These are phyloP conservation scores for Odobenus rosmarus DNA, from an alignment of 2,113 vertebrate species.

Conservation along the genomic window DNA sequence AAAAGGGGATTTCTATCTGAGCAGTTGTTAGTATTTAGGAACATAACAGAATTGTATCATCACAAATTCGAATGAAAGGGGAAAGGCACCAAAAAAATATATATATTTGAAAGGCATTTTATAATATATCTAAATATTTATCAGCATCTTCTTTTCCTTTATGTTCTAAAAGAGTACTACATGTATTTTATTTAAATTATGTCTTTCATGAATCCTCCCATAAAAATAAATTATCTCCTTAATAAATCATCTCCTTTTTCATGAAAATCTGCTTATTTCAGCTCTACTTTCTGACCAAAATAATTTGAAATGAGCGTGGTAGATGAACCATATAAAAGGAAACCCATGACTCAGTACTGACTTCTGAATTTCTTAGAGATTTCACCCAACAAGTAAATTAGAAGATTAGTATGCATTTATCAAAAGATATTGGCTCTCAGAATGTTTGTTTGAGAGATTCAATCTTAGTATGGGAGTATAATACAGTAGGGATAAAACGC, in stretches of 20 bases:
- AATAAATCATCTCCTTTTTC: background rate
- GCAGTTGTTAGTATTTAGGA: background rate
- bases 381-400: conserved; percentile 1
- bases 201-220: background rate
- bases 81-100: background rate
- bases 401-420: background rate
- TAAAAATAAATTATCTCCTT: background rate
- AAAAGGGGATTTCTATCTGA: background rate
- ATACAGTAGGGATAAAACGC: background rate
- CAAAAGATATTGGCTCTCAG: background rate
- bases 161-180: background rate
- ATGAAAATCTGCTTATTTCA: background rate
- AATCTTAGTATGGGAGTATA: background rate
- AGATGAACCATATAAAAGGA: background rate
- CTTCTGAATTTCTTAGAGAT: background rate
- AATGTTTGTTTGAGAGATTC: background rate
- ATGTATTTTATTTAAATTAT: background rate
- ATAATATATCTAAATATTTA: background rate
- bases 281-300: background rate
- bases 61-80: background rate
- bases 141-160: background rate
- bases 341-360: background rate
- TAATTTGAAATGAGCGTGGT: background rate
- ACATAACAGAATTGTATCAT: background rate
- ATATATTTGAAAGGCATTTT: background rate